phyloP scores from a whole-genome alignment of 2,797 vertebrate genomes.

The Parauchenoglanis punctatus region DNA sequence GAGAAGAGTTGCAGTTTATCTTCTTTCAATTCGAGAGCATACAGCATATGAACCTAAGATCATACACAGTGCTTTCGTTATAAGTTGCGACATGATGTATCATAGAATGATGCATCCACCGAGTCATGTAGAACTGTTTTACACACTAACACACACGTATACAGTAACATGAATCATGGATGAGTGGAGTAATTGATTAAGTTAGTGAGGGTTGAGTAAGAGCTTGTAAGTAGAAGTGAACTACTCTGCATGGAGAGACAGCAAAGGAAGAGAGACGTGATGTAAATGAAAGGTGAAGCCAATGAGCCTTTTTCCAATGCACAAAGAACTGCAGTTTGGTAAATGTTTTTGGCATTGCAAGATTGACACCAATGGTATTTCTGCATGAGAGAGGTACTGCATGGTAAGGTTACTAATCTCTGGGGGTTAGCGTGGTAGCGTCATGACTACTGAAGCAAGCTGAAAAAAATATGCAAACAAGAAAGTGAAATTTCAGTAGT shows the following conservation, averaged over 20 bases:
- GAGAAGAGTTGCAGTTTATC: background rate
- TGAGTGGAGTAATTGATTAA: slow-evolving; percentile 40
- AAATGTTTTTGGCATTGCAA: background rate
- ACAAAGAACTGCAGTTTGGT: background rate
- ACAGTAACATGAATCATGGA: slow-evolving; percentile 22
- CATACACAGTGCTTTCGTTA: background rate
- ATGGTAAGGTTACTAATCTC: background rate
- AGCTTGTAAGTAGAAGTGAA: slow-evolving; percentile 10
- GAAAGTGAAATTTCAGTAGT: background rate
- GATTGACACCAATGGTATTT: background rate
- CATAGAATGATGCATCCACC: slow-evolving; percentile 19
- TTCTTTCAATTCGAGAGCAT: background rate
- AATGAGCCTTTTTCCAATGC: background rate
- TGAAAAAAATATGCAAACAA: background rate
- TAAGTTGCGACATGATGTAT: background rate
- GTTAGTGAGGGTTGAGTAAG: slow-evolving; percentile 21
- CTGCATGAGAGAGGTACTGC: background rate
- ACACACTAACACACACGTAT: slow-evolving; percentile 22
- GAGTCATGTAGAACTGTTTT: slow-evolving; percentile 33
- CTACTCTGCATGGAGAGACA: slow-evolving; percentile 20
- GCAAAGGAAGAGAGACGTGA: slow-evolving; percentile 13
- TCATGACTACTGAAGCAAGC: background rate
- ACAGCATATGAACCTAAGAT: background rate
- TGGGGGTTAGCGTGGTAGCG: background rate
- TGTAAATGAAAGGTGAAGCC: background rate